These are phyloP conservation scores for Tiliacea aurago DNA, from an alignment of 2,888 invertebrate genomes.

Conservation along the genomic window DNA sequence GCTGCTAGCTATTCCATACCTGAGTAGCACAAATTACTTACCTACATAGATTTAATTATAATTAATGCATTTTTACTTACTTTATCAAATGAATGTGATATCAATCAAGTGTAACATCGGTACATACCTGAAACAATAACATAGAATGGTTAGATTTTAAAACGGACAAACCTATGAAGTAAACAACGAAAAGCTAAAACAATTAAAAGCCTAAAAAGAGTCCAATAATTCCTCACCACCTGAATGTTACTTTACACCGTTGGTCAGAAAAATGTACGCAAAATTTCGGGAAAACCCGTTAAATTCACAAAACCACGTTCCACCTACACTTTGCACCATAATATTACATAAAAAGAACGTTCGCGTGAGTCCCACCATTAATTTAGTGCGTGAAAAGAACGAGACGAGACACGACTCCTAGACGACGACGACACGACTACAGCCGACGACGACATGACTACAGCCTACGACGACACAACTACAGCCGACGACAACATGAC, in stretches of 20 bases:
- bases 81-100: neutral
- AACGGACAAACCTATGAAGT: neutral
- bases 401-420: slow-evolving; percentile 73
- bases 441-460: neutral
- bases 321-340: slow-evolving; percentile 15
- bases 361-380: slow-evolving; percentile 85
- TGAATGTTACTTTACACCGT: neutral
- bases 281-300: neutral
- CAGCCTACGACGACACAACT: neutral
- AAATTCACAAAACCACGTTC: neutral
- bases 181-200: too few relatives aligned
- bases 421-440: slow-evolving; percentile 70
- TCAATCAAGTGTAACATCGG: too few relatives aligned
- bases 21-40: neutral
- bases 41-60: neutral
- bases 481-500: slow-evolving; percentile 71
- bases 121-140: slow-evolving; percentile 52
- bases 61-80: slow-evolving; percentile 15
- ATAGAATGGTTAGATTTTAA: neutral
- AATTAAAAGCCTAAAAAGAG: too few relatives aligned
- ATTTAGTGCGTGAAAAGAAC: slow-evolving; percentile 87
- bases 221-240: neutral
- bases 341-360: slow-evolving; percentile 65
- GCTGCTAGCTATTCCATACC: neutral
- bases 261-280: neutral